These are phyloP conservation scores for Dicrostonyx torquatus DNA, from an alignment of 2,797 vertebrate species.

Conservation along the genomic window DNA sequence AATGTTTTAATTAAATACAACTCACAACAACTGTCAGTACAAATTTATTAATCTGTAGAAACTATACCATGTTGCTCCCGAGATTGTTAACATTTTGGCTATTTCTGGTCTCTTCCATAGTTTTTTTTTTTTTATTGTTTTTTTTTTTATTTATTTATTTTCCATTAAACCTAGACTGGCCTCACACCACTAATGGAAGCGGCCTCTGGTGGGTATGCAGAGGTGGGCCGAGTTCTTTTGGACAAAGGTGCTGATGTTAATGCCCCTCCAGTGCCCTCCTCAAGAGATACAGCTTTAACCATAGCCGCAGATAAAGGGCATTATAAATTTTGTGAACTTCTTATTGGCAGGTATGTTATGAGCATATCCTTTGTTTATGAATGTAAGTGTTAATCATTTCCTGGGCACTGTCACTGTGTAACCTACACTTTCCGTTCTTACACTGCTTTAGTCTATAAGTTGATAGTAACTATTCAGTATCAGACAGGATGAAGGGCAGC, in stretches of 20 bases:
- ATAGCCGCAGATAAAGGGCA: slow-evolving; percentile 91
- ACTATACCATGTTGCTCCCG: not conserved
- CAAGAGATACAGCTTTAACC: slow-evolving; percentile 90
- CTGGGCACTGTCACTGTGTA: not conserved
- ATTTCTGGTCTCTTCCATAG: slow-evolving; percentile 37
- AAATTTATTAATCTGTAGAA: slow-evolving; percentile 42
- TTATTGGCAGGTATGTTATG: slow-evolving; percentile 88
- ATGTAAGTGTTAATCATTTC: not conserved
- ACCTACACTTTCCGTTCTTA: not conserved
- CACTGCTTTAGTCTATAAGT: not conserved
- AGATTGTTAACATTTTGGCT: slow-evolving; percentile 26
- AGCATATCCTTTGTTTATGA: not conserved
- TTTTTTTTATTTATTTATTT: slow-evolving; percentile 33
- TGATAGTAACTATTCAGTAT: not conserved
- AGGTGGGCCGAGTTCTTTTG: slow-evolving; percentile 89
- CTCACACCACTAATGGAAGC: slow-evolving; percentile 91
- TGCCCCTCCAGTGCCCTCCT: slow-evolving; percentile 90
- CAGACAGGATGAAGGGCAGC: not conserved
- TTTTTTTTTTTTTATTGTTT: not conserved
- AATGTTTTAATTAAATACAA: slow-evolving; percentile 3
- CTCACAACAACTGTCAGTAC: not conserved
- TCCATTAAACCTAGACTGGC: slow-evolving; percentile 84
- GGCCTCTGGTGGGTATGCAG: slow-evolving; percentile 90
- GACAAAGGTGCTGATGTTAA: slow-evolving; percentile 92
- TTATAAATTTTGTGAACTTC: slow-evolving; percentile 91